phyloP scores from a whole-genome alignment of 2,888 invertebrate genomes.

The Stenodema calcarata region DNA sequence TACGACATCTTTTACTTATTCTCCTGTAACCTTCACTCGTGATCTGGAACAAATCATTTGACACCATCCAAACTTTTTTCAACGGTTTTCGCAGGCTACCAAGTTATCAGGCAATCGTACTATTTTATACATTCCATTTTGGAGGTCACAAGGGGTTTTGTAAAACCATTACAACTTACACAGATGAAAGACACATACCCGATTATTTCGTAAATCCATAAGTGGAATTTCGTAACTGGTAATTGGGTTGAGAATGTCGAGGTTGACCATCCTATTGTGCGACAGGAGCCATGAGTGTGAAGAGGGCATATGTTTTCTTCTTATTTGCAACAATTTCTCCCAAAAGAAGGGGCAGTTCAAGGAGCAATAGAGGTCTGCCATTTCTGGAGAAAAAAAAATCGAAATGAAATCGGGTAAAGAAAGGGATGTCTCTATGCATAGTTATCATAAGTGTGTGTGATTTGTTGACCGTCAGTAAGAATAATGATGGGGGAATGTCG shows the following conservation, averaged over 20 bases:
- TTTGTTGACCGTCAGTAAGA: too few relatives aligned
- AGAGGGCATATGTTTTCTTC: background rate
- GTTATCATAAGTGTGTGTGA: too few relatives aligned
- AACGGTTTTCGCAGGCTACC: too few relatives aligned
- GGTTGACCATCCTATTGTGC: background rate
- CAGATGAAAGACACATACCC: conserved; percentile 16
- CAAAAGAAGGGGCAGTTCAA: background rate
- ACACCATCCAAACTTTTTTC: too few relatives aligned
- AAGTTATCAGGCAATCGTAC: too few relatives aligned
- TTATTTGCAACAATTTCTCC: background rate
- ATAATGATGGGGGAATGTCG: too few relatives aligned
- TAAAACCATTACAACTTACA: too few relatives aligned
- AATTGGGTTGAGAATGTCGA: background rate
- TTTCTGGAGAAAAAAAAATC: background rate
- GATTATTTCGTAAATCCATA: conserved; percentile 19
- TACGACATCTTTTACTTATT: background rate
- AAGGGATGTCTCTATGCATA: too few relatives aligned
- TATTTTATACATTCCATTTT: too few relatives aligned
- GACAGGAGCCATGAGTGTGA: background rate
- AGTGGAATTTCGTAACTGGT: background rate
- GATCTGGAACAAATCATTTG: conserved; percentile 19
- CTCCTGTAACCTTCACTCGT: background rate
- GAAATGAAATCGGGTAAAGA: too few relatives aligned
- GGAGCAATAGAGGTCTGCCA: background rate
- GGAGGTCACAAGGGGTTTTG: too few relatives aligned